Percentiles rank a stretch among this genome's conserved stretches.
Evolutionary conservation across 2,113 vertebrate species (phyloP).

Genomic region (Isichthys henryi): DNA sequence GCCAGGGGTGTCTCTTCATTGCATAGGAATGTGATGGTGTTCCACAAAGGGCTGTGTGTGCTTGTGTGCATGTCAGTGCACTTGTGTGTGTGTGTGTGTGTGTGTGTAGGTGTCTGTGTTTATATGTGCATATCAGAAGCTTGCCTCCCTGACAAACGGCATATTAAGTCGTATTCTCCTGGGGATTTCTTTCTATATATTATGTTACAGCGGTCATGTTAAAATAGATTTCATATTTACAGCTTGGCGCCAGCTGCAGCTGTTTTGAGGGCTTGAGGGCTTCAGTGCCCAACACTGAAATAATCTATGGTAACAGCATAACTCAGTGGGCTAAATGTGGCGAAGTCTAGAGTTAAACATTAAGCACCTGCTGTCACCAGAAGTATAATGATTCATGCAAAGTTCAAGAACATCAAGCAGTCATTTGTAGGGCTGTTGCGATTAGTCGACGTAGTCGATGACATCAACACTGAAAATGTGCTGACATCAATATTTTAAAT

Average conservation of each 20-base stretch:
- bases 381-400: not conserved
- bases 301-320: conserved; percentile 45
- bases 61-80: not conserved
- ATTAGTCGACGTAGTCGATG: too few relatives aligned
- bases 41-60: conserved; percentile 17
- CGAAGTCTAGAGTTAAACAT: conserved; percentile 33
- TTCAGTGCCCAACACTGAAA: conserved; percentile 42
- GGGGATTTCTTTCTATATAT: conserved; percentile 42
- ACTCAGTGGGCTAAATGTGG: conserved; percentile 49
- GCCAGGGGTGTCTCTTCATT: not conserved
- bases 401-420: not conserved
- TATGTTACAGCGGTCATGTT: conserved; percentile 48
- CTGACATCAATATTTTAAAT: too few relatives aligned
- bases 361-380: conserved; percentile 25
- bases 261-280: conserved; percentile 41
- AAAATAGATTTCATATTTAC: conserved; percentile 53
- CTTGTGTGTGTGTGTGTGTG: conserved; percentile 10
- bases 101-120: not conserved
- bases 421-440: too few relatives aligned
- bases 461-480: too few relatives aligned
- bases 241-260: conserved; percentile 52
- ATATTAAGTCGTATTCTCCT: conserved; percentile 6
- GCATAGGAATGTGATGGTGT: conserved; percentile 30
- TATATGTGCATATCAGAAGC: not conserved
- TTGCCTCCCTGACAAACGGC: not conserved